phyloP scores from a whole-genome alignment of 2,888 invertebrate genomes.

The Dendrolimus pini region DNA sequence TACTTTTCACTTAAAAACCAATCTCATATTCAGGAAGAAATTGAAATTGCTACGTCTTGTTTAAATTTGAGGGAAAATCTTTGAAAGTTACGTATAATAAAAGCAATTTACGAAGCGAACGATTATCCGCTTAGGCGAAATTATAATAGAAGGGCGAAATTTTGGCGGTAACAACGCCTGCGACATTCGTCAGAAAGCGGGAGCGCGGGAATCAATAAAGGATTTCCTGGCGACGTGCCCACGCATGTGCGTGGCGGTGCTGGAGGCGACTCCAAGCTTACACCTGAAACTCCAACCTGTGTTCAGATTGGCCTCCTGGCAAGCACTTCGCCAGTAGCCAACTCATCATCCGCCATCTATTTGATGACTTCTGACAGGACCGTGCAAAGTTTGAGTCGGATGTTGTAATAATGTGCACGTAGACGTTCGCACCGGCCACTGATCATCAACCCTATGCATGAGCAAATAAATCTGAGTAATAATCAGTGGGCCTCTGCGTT shows the following conservation, averaged over 20 bases:
- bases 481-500: conserved; percentile 63
- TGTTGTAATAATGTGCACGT: conserved; percentile 15
- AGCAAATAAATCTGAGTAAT: conserved; percentile 69
- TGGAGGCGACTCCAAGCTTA: conserved; percentile 16
- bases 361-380: background rate
- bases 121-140: conserved; percentile 54
- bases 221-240: conserved; percentile 75
- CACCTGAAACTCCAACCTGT: conserved; percentile 14
- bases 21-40: background rate
- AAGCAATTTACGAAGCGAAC: conserved; percentile 39
- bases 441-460: conserved; percentile 56
- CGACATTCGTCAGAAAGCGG: conserved; percentile 70
- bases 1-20: too few relatives aligned
- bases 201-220: conserved; percentile 76
- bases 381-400: conserved; percentile 5
- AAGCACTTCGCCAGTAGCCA: conserved; percentile 1
- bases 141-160: conserved; percentile 53
- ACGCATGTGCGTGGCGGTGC: conserved; percentile 71
- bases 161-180: conserved; percentile 66
- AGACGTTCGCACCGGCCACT: conserved; percentile 34
- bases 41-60: conserved; percentile 16
- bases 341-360: conserved; percentile 1
- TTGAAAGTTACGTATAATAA: conserved; percentile 33
- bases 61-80: conserved; percentile 21
- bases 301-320: background rate